phyloP scores from a whole-genome alignment of 2,797 vertebrate genomes.

The Pantherophis alleghaniensis region DNA sequence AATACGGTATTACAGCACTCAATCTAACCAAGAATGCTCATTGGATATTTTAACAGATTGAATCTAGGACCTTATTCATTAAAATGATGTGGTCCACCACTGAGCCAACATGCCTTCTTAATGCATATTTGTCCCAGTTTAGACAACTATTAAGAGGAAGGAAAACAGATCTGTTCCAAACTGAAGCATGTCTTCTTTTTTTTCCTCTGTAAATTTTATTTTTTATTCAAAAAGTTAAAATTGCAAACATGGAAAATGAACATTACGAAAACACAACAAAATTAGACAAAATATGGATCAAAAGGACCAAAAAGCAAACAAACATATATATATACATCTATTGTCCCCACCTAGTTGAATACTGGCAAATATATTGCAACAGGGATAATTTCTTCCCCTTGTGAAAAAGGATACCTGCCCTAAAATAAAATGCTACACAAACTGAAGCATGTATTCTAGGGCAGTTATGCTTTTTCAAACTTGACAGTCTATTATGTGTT shows the following conservation, averaged over 20 bases:
- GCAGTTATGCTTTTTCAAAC: neutral
- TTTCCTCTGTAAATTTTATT: neutral
- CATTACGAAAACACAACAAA: neutral
- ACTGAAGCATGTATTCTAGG: neutral
- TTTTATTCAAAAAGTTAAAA: neutral
- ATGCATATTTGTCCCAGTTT: neutral
- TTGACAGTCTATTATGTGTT: neutral
- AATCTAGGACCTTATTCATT: neutral
- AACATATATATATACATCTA: neutral
- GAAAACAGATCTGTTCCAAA: neutral
- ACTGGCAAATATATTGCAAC: neutral
- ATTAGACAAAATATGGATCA: neutral
- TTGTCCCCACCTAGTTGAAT: neutral
- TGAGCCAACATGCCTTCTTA: neutral
- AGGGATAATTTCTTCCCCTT: neutral
- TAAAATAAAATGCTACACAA: neutral
- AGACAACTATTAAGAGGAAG: neutral
- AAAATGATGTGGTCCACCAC: neutral
- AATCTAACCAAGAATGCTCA: neutral
- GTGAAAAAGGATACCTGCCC: neutral
- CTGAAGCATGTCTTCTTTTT: neutral
- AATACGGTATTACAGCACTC: neutral
- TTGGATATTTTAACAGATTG: neutral
- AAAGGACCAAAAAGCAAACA: neutral
- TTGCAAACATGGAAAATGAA: neutral